Conservation (phyloP, 1,140 invertebrate genomes). For the Drosophila subobscura region DNA sequence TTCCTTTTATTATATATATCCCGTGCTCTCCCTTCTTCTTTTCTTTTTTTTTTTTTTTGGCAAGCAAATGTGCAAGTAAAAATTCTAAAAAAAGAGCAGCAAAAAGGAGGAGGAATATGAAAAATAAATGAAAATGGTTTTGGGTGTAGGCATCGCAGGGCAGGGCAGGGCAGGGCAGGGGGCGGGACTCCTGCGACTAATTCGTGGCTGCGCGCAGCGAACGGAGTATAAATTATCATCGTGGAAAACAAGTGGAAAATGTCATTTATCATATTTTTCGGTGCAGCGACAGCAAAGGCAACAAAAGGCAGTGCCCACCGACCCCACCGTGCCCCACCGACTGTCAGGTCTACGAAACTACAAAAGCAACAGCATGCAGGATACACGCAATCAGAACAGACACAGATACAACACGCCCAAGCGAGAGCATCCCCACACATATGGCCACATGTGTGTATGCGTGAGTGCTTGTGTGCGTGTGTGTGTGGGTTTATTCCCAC, state of each 20-base stretch:
- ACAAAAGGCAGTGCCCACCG: conserved; percentile 20
- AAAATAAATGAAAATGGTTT: conserved; percentile 74
- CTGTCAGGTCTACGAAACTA: conserved; percentile 32
- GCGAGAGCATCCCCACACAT: no score
- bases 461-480: conserved; percentile 24
- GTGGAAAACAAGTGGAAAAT: conserved; percentile 81
- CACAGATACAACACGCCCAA: neutral
- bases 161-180: conserved; percentile 11
- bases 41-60: conserved; percentile 47
- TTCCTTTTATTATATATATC: conserved; percentile 49
- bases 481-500: conserved; percentile 5
- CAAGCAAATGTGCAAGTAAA: conserved; percentile 74
- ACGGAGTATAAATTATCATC: conserved; percentile 81
- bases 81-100: conserved; percentile 25
- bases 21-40: conserved; percentile 12
- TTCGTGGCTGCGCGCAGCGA: conserved; percentile 66
- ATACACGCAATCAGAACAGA: conserved; percentile 21
- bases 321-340: conserved; percentile 2
- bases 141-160: conserved; percentile 42
- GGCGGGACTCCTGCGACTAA: conserved; percentile 46
- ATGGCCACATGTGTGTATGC: neutral
- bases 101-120: conserved; percentile 31
- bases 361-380: conserved; percentile 20
- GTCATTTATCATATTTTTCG: conserved; percentile 81
- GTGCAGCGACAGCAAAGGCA: conserved; percentile 56